phyloP scores from a whole-genome alignment of 1,140 invertebrate genomes.

The Papilio xuthus region DNA sequence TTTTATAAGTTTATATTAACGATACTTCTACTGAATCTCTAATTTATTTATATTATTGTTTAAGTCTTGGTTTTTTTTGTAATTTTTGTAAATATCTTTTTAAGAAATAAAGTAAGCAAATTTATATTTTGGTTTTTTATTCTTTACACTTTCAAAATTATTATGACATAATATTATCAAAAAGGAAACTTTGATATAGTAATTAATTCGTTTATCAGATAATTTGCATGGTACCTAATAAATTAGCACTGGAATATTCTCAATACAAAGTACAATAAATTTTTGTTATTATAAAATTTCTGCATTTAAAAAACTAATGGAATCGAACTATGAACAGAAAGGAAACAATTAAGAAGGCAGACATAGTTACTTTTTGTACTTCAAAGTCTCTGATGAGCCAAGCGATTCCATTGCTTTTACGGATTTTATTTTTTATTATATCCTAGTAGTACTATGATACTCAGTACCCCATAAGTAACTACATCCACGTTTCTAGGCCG shows the following conservation, averaged over 20 bases:
- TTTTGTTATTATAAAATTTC: background rate
- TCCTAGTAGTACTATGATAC: too few species aligned
- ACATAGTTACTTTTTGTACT: too few species aligned
- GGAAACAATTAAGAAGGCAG: too few species aligned
- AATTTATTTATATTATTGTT: background rate
- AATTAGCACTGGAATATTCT: background rate
- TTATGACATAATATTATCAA: background rate
- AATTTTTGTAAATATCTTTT: background rate
- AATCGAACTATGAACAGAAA: background rate
- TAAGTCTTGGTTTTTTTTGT: background rate
- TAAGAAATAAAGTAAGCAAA: background rate
- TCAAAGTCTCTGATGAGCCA: too few species aligned
- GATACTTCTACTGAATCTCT: background rate
- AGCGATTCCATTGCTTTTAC: too few species aligned
- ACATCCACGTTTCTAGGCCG: too few species aligned
- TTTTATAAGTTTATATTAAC: conserved; percentile 16
- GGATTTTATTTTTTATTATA: too few species aligned
- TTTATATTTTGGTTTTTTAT: background rate
- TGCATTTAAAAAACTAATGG: background rate
- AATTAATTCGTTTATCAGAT: background rate
- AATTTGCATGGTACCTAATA: background rate
- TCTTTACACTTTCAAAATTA: background rate
- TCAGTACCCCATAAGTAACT: too few species aligned
- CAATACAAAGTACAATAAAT: background rate
- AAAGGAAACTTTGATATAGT: background rate